phyloP scores from a whole-genome alignment of 2,113 vertebrate species.

The Chlorodrepanis virens region DNA sequence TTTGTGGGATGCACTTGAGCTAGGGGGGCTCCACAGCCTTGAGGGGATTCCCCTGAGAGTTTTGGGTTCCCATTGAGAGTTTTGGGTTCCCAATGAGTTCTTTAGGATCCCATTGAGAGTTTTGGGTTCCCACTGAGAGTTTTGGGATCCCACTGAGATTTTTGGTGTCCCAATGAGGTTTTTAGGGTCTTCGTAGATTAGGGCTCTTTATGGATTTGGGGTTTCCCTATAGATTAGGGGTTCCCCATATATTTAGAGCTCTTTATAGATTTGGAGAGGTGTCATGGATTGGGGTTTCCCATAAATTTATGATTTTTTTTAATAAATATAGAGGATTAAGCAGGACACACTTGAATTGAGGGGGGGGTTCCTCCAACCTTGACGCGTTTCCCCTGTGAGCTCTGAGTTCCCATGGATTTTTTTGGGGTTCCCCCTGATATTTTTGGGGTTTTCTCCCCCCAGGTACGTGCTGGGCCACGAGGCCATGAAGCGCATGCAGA shows the following conservation, averaged over 20 bases:
- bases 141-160: not conserved
- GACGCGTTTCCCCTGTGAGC: not conserved
- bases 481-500: not conserved
- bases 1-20: too few species aligned
- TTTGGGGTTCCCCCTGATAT: not conserved
- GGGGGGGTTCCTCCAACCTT: not conserved
- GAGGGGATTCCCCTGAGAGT: too few species aligned
- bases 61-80: not conserved
- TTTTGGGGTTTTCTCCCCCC: not conserved
- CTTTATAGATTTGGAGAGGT: fast-evolving
- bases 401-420: not conserved
- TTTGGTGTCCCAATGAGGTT: not conserved
- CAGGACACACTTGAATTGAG: too few species aligned
- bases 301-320: too few species aligned
- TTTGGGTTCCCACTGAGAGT: not conserved
- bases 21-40: too few species aligned
- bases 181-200: too few species aligned
- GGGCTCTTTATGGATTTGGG: too few species aligned
- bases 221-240: too few species aligned
- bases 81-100: not conserved
- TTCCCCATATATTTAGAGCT: too few species aligned
- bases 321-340: too few species aligned
- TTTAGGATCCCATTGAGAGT: not conserved
- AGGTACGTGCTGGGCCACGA: not conserved
- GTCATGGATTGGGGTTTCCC: too few species aligned